phyloP scores from a whole-genome alignment of 2,113 vertebrate species.

The Plecotus auritus region DNA sequence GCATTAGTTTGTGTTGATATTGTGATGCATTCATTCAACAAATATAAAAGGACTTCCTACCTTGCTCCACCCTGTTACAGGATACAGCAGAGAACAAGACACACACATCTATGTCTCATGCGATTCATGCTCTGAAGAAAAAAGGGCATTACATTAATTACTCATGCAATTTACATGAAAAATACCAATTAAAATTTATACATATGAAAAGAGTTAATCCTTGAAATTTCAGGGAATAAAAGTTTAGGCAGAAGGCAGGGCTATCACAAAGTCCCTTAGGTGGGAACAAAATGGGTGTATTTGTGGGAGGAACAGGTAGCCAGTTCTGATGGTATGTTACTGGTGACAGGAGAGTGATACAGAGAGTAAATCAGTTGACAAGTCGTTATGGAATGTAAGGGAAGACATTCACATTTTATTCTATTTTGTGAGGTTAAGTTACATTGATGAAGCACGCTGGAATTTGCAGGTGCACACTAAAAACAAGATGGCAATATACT shows the following conservation, averaged over 20 bases:
- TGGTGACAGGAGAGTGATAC: neutral
- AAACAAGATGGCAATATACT: neutral
- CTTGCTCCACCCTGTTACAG: neutral
- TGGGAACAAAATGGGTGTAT: neutral
- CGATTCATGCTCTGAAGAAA: neutral
- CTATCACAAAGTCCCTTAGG: neutral
- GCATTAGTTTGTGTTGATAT: neutral
- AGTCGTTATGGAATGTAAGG: neutral
- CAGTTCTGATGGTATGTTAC: neutral
- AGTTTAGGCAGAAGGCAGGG: neutral
- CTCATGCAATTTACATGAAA: neutral
- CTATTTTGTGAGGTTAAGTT: neutral
- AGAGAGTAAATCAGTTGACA: neutral
- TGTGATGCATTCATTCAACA: neutral
- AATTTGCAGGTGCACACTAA: neutral
- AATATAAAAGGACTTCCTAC: neutral
- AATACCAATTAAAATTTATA: neutral
- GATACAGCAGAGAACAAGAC: neutral
- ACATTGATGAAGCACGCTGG: neutral
- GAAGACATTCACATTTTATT: neutral
- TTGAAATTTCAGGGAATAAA: neutral
- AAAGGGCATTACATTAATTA: neutral
- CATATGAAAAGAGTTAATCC: neutral
- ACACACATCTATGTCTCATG: neutral
- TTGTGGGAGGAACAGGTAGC: neutral